Evolutionary conservation across 1,140 invertebrate species (phyloP).

Genomic region (Aphelinus atriplicis): DNA sequence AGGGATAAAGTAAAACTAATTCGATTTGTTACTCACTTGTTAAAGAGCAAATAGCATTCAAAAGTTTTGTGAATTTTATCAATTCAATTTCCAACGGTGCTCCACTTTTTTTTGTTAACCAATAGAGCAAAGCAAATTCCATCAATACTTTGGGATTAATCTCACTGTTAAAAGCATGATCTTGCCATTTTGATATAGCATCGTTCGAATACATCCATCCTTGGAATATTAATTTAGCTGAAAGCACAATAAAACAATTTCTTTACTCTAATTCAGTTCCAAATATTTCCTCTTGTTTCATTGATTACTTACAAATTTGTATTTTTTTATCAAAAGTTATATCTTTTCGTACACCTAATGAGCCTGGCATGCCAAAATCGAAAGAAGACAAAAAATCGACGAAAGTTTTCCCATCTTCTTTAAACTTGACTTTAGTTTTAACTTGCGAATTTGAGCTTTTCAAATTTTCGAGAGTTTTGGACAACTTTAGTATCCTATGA

Average conservation of each 20-base stretch:
- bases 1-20: slow-evolving; percentile 4
- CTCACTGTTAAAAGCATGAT: slow-evolving; percentile 66
- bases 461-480: slow-evolving; percentile 48
- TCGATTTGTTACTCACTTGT: slow-evolving; percentile 49
- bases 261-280: slow-evolving; percentile 55
- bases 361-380: slow-evolving; percentile 62
- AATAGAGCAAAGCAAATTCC: slow-evolving; percentile 73
- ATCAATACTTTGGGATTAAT: slow-evolving; percentile 72
- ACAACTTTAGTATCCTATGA: slow-evolving; percentile 54
- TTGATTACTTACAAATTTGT: slow-evolving; percentile 53
- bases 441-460: slow-evolving; percentile 38
- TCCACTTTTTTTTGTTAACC: slow-evolving; percentile 68
- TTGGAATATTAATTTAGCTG: slow-evolving; percentile 71
- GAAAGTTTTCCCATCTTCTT: slow-evolving; percentile 57
- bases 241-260: slow-evolving; percentile 42
- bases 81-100: slow-evolving; percentile 61
- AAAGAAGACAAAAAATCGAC: slow-evolving; percentile 69
- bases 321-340: slow-evolving; percentile 53
- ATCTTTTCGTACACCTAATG: slow-evolving; percentile 53
- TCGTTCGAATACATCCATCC: slow-evolving; percentile 69
- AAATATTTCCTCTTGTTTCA: slow-evolving; percentile 3
- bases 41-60: slow-evolving; percentile 63
- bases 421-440: slow-evolving; percentile 58
- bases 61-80: slow-evolving; percentile 62
- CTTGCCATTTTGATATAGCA: slow-evolving; percentile 62